Base-by-base conservation (phyloP, 2,888 invertebrate species). In the Zhuqinia jingwanae region DNA sequence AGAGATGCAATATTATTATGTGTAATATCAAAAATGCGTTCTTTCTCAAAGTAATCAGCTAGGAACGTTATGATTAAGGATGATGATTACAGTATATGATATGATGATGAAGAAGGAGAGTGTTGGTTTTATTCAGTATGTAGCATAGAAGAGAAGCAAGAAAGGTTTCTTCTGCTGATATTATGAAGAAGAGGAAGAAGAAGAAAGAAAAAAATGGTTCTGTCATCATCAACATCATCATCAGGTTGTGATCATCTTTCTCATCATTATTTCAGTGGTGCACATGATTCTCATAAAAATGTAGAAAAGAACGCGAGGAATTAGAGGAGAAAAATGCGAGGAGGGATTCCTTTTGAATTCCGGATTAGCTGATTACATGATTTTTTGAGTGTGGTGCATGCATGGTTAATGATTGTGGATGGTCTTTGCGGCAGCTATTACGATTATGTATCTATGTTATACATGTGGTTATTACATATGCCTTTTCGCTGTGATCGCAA, bases 211-310 rank as follows among this genome's bases (percentile, higher is more conserved):
- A 70, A 73, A 73, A 81, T 42, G 70, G 81, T 81, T 73, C 60
- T 42, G 56, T 81, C 81, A 81, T 70, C 68, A 56, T 81, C 53
- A 81, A 27, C 30, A 53, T 50, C 22, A 81, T 60, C 20, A 70
- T 50, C 36, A 6, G 8, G n/a, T 10, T 42, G 11, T 47, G 47
- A 70, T 70, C 47, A 45, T 70, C 70, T 47, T 36, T 70, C 70
- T 70, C 73, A 73, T 81, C 56, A 81, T 73, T 68, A 80, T 36
- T 36, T 22, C 25, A 25, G 56, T 25, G 15, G 47, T 56, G 56
- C 60, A 56, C 70, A 81, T 81, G 81, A 53, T 65, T 81, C 73
- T 53, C 73, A 58, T 70, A 81, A 81, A 81, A 81, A 81, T 73
- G 70, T 60, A 27, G 73, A 81, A 81, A 81, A 68, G 81, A 68